phyloP scores from a whole-genome alignment of 2,888 invertebrate species.

The Ethmia dodecea region DNA sequence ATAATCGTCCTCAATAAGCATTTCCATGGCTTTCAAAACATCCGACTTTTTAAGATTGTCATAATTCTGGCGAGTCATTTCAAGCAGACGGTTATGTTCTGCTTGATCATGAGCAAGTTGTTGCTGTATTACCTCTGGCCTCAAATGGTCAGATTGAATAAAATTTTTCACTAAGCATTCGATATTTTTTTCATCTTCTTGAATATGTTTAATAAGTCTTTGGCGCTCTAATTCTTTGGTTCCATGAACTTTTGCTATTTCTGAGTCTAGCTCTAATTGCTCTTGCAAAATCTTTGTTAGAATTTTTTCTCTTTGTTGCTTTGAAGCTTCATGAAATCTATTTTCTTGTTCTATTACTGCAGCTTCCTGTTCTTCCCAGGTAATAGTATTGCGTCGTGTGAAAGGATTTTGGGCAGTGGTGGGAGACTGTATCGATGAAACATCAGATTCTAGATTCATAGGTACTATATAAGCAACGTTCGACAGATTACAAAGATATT shows the following conservation, averaged over 20 bases:
- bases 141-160: slow-evolving; percentile 75
- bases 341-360: slow-evolving; percentile 80
- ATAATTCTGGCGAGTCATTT: slow-evolving; percentile 76
- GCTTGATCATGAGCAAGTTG: slow-evolving; percentile 81
- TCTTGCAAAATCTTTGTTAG: slow-evolving; percentile 71
- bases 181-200: slow-evolving; percentile 82
- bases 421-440: slow-evolving; percentile 41
- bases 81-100: slow-evolving; percentile 81
- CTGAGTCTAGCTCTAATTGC: slow-evolving; percentile 81
- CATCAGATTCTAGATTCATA: slow-evolving; percentile 36
- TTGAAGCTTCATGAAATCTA: slow-evolving; percentile 79
- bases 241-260: slow-evolving; percentile 83
- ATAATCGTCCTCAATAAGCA: slow-evolving; percentile 81
- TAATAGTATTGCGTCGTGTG: slow-evolving; percentile 38
- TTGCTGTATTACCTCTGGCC: slow-evolving; percentile 79
- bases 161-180: slow-evolving; percentile 80
- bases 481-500: slow-evolving; percentile 72
- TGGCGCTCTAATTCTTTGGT: slow-evolving; percentile 80
- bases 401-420: slow-evolving; percentile 50
- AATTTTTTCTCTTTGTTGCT: slow-evolving; percentile 80
- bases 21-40: slow-evolving; percentile 84
- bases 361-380: slow-evolving; percentile 81
- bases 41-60: slow-evolving; percentile 81
- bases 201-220: slow-evolving; percentile 78
- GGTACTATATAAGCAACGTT: slow-evolving; percentile 72